Base-by-base conservation (phyloP, 2,797 vertebrate species). In the Malurus splendens region DNA sequence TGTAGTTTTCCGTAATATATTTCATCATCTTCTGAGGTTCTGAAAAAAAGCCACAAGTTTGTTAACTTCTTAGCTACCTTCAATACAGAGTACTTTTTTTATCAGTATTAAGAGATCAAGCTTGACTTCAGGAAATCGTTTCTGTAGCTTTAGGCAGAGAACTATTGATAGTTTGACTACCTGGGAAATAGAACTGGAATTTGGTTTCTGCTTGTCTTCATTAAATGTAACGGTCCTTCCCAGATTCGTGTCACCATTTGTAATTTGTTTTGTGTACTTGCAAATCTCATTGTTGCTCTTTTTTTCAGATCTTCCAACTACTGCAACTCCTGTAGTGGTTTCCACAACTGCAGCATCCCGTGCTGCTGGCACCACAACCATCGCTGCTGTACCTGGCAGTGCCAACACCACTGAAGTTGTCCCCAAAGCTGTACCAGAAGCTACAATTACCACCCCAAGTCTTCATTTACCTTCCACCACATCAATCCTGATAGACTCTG, bases 261-360 rank as follows among this genome's bases (percentile, higher is more conserved):
- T 57, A 16, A 76, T 54, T 60, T 82, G 30, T 39, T 86, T 57
- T 82, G 30, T 55, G 61, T 38, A 38, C 9, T 64, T 48, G 19
- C 30, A 52, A 27, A 61, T 78, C 24, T 57, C 50, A n/a, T 20
- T 24, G 5, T 11, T 88, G 61, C 50, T 77, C 10, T 89, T 85
- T 38, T 84, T 91, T 95, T 82, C 56, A 97, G 96, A 96, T 27
- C 94, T 94, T 93, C 97, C 96, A 93, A 64, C 92, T 89, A 94
- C 95, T 94, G 95, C 96, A 90, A 18, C 95, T 55, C 91, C 96
- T 42, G 86, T 27, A 3, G 67, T 84, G 84, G 71, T 93, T 81
- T 85, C 95, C n/a, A 89, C 92, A 15, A 30, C 67, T 2, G 17
- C 90, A 89, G 92, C 89, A 19, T 67, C 91, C n/a, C 93, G 1